phyloP scores from a whole-genome alignment of 1,140 invertebrate genomes.

The Papilio aristodemus region DNA sequence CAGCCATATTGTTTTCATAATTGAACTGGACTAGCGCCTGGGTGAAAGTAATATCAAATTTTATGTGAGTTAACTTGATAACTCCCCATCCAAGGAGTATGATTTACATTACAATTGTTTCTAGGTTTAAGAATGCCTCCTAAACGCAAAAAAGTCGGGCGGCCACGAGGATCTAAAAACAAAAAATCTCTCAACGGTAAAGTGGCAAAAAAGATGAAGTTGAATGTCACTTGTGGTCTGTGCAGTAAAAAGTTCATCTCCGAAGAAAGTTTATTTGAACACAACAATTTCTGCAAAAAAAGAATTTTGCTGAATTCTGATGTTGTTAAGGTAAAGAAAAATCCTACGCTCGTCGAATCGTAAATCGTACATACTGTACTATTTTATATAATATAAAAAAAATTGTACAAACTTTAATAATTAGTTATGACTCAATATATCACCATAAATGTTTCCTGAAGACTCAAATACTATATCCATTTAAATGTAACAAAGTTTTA shows the following conservation, averaged over 20 bases:
- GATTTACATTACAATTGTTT: constrained; percentile 33
- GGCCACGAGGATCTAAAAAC: constrained; percentile 52
- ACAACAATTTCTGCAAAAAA: constrained; percentile 6
- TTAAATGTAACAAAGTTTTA: neutral
- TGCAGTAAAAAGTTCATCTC: constrained; percentile 32
- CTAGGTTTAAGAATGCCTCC: constrained; percentile 52
- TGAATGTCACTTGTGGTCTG: constrained; percentile 35
- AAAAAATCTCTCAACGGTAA: constrained; percentile 39
- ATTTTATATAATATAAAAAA: too few species aligned
- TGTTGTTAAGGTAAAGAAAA: constrained; percentile 18
- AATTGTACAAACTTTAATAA: too few species aligned
- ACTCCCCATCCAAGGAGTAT: constrained; percentile 42
- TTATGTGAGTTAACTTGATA: constrained; percentile 47
- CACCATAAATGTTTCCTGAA: neutral
- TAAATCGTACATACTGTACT: neutral
- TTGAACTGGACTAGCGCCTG: constrained; percentile 56
- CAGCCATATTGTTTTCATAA: constrained; percentile 38
- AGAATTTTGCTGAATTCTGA: constrained; percentile 8
- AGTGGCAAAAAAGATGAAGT: constrained; percentile 34
- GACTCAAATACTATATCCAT: neutral
- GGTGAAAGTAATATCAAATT: constrained; percentile 75
- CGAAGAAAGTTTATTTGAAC: constrained; percentile 8
- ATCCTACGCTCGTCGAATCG: neutral
- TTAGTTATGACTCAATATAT: too few species aligned
- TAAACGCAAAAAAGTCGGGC: constrained; percentile 51